Evolutionary conservation across 2,113 vertebrate genomes (phyloP).

Genomic region (Daboia siamensis): DNA sequence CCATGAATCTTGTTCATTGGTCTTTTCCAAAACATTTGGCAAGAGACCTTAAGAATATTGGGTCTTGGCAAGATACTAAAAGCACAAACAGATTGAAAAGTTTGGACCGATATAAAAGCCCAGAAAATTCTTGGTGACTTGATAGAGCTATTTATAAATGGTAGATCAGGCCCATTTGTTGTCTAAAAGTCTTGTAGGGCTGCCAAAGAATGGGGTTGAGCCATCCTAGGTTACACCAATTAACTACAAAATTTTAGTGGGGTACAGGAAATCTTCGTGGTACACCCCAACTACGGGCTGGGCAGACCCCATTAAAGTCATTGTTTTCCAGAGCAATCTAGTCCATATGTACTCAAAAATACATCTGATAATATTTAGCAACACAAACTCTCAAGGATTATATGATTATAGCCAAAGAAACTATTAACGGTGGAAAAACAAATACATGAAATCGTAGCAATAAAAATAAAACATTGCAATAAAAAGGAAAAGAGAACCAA

Average conservation of each 20-base stretch:
- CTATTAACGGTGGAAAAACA: neutral
- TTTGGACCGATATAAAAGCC: neutral
- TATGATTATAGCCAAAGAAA: neutral
- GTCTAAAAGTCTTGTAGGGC: neutral
- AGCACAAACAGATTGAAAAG: neutral
- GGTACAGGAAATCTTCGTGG: neutral
- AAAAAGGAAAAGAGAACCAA: neutral
- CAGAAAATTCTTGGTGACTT: neutral
- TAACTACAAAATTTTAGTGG: neutral
- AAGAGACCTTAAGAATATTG: neutral
- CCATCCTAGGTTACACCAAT: neutral
- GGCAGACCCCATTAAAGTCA: neutral
- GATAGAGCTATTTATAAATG: neutral
- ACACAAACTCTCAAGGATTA: neutral
- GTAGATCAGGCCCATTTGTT: neutral
- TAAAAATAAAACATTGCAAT: neutral
- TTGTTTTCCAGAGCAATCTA: neutral
- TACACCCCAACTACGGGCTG: neutral
- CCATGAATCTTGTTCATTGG: neutral
- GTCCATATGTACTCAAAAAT: neutral
- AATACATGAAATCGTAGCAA: neutral
- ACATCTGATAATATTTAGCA: neutral
- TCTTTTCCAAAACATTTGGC: neutral
- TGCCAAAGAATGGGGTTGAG: neutral
- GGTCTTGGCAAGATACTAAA: neutral